A percentile compares a stretch with the other conserved stretches of the same genome.
Evolutionary conservation across 2,888 invertebrate species (phyloP).

Genomic region (Lysandra bellargus): DNA sequence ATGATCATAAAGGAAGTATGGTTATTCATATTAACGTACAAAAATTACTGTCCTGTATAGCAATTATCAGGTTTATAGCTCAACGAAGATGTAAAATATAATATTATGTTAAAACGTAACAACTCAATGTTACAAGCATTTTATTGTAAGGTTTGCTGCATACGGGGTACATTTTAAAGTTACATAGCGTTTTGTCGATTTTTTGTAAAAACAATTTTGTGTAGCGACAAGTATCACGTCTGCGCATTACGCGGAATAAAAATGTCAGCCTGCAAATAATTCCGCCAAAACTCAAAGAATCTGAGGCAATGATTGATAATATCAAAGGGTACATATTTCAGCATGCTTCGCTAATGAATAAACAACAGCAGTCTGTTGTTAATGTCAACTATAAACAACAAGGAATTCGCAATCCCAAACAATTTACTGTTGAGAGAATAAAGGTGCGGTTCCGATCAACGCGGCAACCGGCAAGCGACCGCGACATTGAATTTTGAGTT

Average conservation of each 20-base stretch:
- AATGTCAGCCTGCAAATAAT: not conserved
- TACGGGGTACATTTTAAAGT: too few relatives aligned
- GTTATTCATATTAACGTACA: not conserved
- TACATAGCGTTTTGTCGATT: too few relatives aligned
- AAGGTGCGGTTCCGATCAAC: too few relatives aligned
- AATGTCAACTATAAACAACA: not conserved
- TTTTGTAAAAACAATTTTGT: too few relatives aligned
- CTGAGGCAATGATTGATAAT: constrained; percentile 6
- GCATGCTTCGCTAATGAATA: not conserved
- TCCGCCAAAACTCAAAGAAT: not conserved
- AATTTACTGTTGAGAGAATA: not conserved
- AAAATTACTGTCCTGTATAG: not conserved
- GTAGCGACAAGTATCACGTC: not conserved
- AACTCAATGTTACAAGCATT: too few relatives aligned
- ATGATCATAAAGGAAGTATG: not conserved
- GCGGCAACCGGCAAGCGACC: too few relatives aligned
- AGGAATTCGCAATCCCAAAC: not conserved
- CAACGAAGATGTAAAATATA: not conserved
- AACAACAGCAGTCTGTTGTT: not conserved
- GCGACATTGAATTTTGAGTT: too few relatives aligned
- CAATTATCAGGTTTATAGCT: not conserved
- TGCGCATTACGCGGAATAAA: not conserved
- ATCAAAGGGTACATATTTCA: constrained; percentile 8
- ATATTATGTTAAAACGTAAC: too few relatives aligned
- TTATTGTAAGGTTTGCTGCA: too few relatives aligned